Conservation (phyloP, 2,888 invertebrate genomes). For the Proisotoma minuta region DNA sequence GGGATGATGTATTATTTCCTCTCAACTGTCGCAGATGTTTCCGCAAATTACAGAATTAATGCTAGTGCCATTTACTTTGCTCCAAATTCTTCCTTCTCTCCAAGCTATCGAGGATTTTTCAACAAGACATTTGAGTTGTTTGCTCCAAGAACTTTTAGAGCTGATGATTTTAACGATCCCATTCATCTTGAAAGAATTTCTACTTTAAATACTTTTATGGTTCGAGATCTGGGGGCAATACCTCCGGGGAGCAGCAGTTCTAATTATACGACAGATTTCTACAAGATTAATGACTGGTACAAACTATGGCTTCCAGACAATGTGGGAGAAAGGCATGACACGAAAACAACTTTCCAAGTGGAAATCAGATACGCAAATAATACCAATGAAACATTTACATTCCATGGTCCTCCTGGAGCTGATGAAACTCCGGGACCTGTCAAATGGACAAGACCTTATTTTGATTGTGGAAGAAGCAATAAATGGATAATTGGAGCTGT, state of each 20-base stretch:
- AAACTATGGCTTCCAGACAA: conserved; percentile 84
- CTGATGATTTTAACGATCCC: conserved; percentile 92
- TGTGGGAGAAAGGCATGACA: conserved; percentile 72
- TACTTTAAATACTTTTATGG: conserved; percentile 84
- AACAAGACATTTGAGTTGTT: conserved; percentile 92
- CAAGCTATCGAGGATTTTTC: conserved; percentile 91
- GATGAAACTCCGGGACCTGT: conserved; percentile 90
- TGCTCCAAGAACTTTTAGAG: conserved; percentile 84
- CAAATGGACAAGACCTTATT: conserved; percentile 90
- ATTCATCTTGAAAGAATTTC: conserved; percentile 92
- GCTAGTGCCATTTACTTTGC: conserved; percentile 91
- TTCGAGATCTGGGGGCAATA: conserved; percentile 80
- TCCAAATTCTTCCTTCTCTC: conserved; percentile 87
- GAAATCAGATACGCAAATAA: conserved; percentile 90
- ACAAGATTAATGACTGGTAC: conserved; percentile 89
- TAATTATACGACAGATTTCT: conserved; percentile 87
- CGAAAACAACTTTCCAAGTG: conserved; percentile 88
- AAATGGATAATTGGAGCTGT: conserved; percentile 93
- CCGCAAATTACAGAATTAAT: conserved; percentile 84
- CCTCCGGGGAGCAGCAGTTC: conserved; percentile 69
- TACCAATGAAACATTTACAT: conserved; percentile 93
- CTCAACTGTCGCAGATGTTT: conserved; percentile 90
- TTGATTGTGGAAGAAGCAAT: conserved; percentile 91
- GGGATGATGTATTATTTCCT: conserved; percentile 66
- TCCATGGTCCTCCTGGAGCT: conserved; percentile 86